Evolutionary conservation across 92 coral and sea anemone species (phyloP), one percentile per base, ranked within the genome.

Genomic region (Palythoa caribaeorum): DNA sequence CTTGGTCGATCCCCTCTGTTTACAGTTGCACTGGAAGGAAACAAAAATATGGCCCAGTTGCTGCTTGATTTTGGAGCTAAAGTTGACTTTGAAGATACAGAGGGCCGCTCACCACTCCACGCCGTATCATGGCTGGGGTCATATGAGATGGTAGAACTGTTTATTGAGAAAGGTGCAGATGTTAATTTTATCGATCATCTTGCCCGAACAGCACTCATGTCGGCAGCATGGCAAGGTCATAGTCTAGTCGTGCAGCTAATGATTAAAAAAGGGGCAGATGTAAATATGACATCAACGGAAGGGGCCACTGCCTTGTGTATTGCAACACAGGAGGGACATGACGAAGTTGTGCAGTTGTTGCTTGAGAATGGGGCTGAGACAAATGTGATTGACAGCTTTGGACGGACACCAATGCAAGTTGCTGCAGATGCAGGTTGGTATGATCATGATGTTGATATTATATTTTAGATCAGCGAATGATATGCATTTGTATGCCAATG

Each of bases 141-240:
- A 38, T 95, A 97, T 76, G 93, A 94, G 63, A 91, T 97, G 62
- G 94, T 92, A 52, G 96, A 95, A 60, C 88, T 91, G 44, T 94
- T 97, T 20, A 90, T 94, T 3, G 94, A 97, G 75, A 91, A 90
- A 79, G 95, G 96, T 73, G 99, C 98, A 65, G 93, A 81, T 80
- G 94, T 97, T 1, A 94, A 97, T 90, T 94, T 92, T 20, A 83
- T 88, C 7, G 98, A 96, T 72, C 79, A 78, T 8, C 91, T 90
- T 86, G 97, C 97, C 10, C 98, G 98, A 51, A 95, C 99, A 74
- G 97, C 98, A 47, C 87, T 97, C 19, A 97, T 97, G 99, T 95
- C 99, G 20, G 99, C 98, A n/a, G 97, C 99, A 38, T 97, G 99
- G 99, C 96, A 94, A 71, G 99, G 99, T 6, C 99, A 97, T 78